A percentile compares a stretch with the other conserved stretches of the same genome.
phyloP scores from a whole-genome alignment of 2,797 vertebrate genomes.

The Nasua narica region DNA sequence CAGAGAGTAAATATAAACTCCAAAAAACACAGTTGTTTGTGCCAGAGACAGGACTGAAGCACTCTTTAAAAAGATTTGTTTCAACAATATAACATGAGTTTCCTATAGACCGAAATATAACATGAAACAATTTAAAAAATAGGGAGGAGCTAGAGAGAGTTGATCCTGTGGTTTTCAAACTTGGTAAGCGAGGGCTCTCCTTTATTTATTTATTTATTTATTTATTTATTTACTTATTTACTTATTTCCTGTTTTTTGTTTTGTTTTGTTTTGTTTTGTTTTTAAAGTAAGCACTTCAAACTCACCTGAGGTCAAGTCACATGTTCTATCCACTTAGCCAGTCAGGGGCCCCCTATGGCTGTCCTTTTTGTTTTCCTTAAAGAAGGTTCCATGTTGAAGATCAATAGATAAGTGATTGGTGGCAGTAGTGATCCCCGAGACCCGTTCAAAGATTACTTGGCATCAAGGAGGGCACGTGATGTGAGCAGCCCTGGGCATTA shows the following conservation, averaged over 20 bases:
- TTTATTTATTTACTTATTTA: neutral
- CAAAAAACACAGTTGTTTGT: constrained; percentile 16
- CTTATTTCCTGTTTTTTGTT: no score
- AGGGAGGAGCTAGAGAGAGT: neutral
- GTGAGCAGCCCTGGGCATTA: no score
- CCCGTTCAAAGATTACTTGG: neutral
- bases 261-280: neutral
- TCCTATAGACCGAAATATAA: neutral
- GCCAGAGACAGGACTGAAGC: neutral
- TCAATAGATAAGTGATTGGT: neutral
- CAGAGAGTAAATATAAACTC: constrained; percentile 35
- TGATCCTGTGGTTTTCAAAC: neutral
- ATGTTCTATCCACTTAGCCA: neutral
- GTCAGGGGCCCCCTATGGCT: neutral
- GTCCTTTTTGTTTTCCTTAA: neutral
- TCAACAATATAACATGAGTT: neutral
- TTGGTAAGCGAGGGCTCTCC: neutral
- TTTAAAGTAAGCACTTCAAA: neutral
- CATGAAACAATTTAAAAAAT: neutral
- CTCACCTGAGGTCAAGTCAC: neutral
- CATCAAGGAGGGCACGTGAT: no score
- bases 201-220: neutral
- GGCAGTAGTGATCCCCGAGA: neutral
- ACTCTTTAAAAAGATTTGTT: constrained; percentile 17
- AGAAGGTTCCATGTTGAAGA: neutral